These are phyloP conservation scores for Taurulus bubalis DNA, from an alignment of 2,113 vertebrate species.

Conservation along the genomic window DNA sequence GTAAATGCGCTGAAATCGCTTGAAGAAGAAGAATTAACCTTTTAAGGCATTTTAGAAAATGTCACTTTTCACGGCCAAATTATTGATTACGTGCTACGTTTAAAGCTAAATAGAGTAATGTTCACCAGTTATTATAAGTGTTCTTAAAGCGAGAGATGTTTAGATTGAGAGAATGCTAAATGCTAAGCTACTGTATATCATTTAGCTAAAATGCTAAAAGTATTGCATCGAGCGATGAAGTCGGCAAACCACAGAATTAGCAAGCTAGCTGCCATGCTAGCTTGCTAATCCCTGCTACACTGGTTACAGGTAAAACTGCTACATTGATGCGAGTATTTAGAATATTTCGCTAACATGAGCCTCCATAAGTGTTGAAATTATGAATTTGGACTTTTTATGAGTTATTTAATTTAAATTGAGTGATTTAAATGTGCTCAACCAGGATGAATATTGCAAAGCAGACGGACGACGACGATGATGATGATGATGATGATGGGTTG, in stretches of 20 bases:
- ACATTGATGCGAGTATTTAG: not conserved
- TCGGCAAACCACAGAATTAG: not conserved
- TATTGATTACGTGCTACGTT: constrained; percentile 1
- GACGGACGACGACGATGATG: not conserved
- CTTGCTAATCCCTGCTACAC: not conserved
- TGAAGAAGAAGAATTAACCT: constrained; percentile 32
- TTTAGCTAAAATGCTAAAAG: not conserved
- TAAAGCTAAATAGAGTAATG: constrained; percentile 7
- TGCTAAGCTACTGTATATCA: not conserved
- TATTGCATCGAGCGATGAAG: not conserved
- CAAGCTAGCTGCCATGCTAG: not conserved
- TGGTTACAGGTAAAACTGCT: not conserved
- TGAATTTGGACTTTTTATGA: not conserved
- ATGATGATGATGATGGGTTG: constrained; percentile 4
- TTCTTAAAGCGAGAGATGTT: constrained; percentile 14
- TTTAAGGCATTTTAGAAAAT: constrained; percentile 34
- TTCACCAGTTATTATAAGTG: not conserved
- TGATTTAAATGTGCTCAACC: not conserved
- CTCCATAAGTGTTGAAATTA: not conserved
- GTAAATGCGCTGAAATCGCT: constrained; percentile 69
- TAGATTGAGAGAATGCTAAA: not conserved
- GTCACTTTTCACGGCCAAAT: constrained; percentile 49
- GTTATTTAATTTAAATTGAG: too few relatives aligned
- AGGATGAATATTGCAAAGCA: constrained; percentile 1
- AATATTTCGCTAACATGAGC: not conserved